Conservation (phyloP, 2,113 vertebrate genomes). For the Camelus dromedarius region DNA sequence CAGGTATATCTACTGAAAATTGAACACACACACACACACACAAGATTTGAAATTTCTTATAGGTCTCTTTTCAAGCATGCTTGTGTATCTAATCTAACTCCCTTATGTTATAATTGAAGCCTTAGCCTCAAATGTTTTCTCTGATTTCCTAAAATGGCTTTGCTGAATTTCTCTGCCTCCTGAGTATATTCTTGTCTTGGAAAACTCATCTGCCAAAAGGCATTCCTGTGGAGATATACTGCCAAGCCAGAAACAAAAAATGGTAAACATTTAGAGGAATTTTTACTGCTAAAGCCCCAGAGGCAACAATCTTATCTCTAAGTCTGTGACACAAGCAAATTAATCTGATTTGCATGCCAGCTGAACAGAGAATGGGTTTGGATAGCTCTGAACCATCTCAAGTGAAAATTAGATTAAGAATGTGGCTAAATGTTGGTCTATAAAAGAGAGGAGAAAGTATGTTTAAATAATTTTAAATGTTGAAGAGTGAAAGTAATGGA, state of each 20-base stretch:
- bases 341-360: constrained; percentile 77
- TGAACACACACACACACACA: neutral
- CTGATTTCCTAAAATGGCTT: constrained; percentile 55
- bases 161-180: constrained; percentile 48
- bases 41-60: neutral
- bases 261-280: constrained; percentile 66
- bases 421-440: constrained; percentile 21
- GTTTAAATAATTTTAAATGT: constrained; percentile 67
- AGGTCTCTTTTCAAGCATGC: neutral
- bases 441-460: constrained; percentile 53
- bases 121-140: constrained; percentile 27
- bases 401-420: constrained; percentile 65
- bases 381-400: constrained; percentile 65
- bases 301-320: constrained; percentile 74
- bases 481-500: constrained; percentile 44
- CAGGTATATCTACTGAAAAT: neutral
- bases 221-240: constrained; percentile 65
- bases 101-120: neutral
- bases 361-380: constrained; percentile 55
- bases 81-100: neutral
- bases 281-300: constrained; percentile 58
- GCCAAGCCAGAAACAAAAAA: constrained; percentile 63
- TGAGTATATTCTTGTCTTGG: constrained; percentile 37
- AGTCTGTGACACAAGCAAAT: constrained; percentile 64
- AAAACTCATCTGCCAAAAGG: constrained; percentile 54